Evolutionary conservation across 2,113 vertebrate genomes (phyloP).

Genomic region (Ageneiosus marmoratus): DNA sequence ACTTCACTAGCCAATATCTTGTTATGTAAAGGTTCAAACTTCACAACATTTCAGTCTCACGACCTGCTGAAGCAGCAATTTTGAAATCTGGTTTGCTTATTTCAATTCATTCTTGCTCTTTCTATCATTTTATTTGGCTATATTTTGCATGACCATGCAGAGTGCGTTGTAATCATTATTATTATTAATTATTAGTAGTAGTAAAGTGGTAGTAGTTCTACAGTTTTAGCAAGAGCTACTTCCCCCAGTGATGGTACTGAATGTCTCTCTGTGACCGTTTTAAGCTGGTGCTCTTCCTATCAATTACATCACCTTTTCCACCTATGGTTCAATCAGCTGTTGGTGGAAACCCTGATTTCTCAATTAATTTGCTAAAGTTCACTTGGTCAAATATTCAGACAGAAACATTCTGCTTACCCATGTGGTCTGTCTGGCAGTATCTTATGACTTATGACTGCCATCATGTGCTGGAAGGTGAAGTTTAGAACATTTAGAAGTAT

Average conservation of each 20-base stretch:
- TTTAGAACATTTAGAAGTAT: neutral
- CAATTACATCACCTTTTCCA: neutral
- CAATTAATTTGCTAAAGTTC: neutral
- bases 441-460: conserved; percentile 88
- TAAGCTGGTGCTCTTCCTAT: neutral
- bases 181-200: too few relatives aligned
- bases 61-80: too few relatives aligned
- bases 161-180: too few relatives aligned
- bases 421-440: conserved; percentile 87
- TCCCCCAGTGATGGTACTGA: neutral
- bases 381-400: neutral
- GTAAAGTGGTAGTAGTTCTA: too few relatives aligned
- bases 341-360: neutral
- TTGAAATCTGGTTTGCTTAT: too few relatives aligned
- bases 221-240: too few relatives aligned
- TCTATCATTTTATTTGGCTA: too few relatives aligned
- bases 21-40: too few relatives aligned
- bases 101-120: too few relatives aligned
- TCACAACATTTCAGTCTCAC: too few relatives aligned
- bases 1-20: too few relatives aligned
- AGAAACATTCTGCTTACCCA: conserved; percentile 72
- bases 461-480: conserved; percentile 82
- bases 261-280: neutral
- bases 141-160: too few relatives aligned
- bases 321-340: neutral